phyloP scores from a whole-genome alignment of 1,140 invertebrate genomes.

The Tetragonula clypearis region DNA sequence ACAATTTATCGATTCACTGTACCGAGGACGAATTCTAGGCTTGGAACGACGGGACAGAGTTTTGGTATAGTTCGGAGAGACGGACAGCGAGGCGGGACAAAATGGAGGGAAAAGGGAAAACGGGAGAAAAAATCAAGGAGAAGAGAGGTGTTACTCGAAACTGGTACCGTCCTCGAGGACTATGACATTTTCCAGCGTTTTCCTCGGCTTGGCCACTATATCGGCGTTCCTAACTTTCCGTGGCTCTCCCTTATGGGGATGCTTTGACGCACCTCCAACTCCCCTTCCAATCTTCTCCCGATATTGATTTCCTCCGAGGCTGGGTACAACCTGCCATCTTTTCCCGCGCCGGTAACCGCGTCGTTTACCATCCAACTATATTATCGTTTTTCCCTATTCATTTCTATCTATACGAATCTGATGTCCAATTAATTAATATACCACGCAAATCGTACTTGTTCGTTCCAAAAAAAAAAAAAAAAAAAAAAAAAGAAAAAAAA shows the following conservation, averaged over 20 bases:
- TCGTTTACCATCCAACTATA: not conserved
- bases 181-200: constrained; percentile 63
- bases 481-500: no score
- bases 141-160: constrained; percentile 5
- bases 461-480: no score
- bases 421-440: not conserved
- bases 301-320: constrained; percentile 59
- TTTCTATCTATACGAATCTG: not conserved
- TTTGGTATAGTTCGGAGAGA: not conserved
- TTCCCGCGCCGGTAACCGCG: constrained; percentile 37
- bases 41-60: not conserved
- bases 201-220: constrained; percentile 41
- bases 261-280: constrained; percentile 67
- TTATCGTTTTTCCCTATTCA: not conserved
- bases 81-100: not conserved
- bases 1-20: constrained; percentile 65
- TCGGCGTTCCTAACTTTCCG: constrained; percentile 42
- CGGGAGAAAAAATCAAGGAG: not conserved
- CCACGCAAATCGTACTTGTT: not conserved
- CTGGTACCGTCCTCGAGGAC: not conserved
- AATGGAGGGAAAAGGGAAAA: not conserved
- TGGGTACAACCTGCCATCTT: constrained; percentile 73
- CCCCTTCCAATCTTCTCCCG: constrained; percentile 70
- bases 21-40: constrained; percentile 2
- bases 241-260: constrained; percentile 65